Evolutionary conservation across 2,888 invertebrate genomes (phyloP).

Genomic region (Ornithoptera priamus): DNA sequence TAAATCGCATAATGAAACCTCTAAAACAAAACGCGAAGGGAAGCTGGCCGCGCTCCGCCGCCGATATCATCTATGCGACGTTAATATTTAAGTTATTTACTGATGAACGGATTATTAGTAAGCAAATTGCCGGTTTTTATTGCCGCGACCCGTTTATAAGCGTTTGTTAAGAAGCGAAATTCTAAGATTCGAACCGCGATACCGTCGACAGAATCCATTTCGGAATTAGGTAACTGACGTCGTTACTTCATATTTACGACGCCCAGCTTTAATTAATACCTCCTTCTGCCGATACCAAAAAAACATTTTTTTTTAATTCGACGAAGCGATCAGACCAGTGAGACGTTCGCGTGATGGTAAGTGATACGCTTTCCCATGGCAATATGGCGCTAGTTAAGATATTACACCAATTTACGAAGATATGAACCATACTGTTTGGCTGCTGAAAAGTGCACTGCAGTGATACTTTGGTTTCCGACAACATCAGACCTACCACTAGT

Average conservation of each 20-base stretch:
- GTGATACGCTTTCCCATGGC: too few species aligned
- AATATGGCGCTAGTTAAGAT: too few species aligned
- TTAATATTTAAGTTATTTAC: conserved; percentile 57
- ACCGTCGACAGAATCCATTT: conserved; percentile 30
- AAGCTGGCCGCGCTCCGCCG: conserved; percentile 43
- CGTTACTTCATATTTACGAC: conserved; percentile 37
- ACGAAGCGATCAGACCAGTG: too few species aligned
- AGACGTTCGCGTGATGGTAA: too few species aligned
- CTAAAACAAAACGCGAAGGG: conserved; percentile 50
- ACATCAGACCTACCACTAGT: too few species aligned
- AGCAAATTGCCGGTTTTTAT: conserved; percentile 55
- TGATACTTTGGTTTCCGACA: too few species aligned
- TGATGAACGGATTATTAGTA: conserved; percentile 52
- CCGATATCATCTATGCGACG: conserved; percentile 53
- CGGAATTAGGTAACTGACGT: conserved; percentile 22
- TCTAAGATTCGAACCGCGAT: conserved; percentile 25
- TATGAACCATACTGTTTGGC: too few species aligned
- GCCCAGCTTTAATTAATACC: not conserved
- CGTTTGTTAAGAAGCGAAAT: conserved; percentile 49
- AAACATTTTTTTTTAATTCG: too few species aligned
- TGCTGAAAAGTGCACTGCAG: too few species aligned
- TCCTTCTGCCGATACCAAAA: not conserved
- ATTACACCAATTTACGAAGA: too few species aligned
- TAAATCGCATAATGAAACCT: conserved; percentile 61
- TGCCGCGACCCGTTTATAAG: conserved; percentile 42